Base-by-base conservation (phyloP, 1,140 invertebrate genomes). In the Drosophila bocki region DNA sequence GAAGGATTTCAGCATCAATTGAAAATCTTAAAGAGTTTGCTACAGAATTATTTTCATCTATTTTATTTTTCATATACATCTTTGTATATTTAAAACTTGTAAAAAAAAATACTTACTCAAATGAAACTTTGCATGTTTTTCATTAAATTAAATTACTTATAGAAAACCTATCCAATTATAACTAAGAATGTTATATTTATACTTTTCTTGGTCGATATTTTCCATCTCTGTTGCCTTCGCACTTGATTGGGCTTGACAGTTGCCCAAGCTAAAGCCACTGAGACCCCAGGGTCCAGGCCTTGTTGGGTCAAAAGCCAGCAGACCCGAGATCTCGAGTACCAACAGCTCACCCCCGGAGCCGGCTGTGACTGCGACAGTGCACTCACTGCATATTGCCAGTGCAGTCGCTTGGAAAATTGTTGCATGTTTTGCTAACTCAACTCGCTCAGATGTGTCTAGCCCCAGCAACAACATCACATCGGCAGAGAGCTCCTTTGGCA, bases 331-430 rank as follows among this genome's bases (percentile, higher is more conserved):
- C 64, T 35, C 33, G 15, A 58, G 64, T 45, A 22, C 37, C 12
- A 15, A 4, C 48, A 5, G 22, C 75, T 58, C 53, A n/a, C 32
- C 17, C 32, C 32, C n/a, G 61, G 19, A 41, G 22, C 39, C 17
- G 70, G 22, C 35, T 72, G 17, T 42, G 57, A 48, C 69, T 63
- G 26, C 61, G 42, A 72, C 77, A 62, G 53, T 59, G 42, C 47
- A 78, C 58, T 90, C 47, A 68, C 47, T 90, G 85, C 82, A 90
- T 90, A 78, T 78, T 91, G 85, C 71, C 71, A 80, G 71, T 91
- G 86, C 86, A 90, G 85, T 90, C 86, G 85, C 70, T 91, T 91
- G 85, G 85, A 90, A 90, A 90, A 90, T 90, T 90, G 85, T 90
- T 90, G 85, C 85, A 88, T 88, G 81, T 88, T 88, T 81, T 90